Evolutionary conservation across 2,113 vertebrate genomes (phyloP).

Genomic region (Regulus satrapa): DNA sequence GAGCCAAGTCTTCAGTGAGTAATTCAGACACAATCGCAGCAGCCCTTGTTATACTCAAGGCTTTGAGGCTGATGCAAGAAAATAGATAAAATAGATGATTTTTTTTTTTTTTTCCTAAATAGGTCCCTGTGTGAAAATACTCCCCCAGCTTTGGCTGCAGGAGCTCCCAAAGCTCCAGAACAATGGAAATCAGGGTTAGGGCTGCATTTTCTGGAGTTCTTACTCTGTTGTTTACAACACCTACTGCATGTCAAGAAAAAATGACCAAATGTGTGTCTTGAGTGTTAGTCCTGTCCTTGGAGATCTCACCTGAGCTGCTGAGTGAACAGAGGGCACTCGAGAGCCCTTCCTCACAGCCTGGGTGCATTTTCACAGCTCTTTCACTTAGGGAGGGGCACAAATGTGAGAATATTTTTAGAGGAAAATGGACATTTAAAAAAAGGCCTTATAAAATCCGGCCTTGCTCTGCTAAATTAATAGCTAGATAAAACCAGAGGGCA

Average conservation of each 20-base stretch:
- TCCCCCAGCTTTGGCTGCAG: not conserved
- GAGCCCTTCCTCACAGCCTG: not conserved
- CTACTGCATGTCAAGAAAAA: not conserved
- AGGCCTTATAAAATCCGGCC: too few relatives aligned
- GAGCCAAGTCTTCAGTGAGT: too few relatives aligned
- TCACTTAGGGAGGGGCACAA: not conserved
- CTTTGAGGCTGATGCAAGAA: not conserved
- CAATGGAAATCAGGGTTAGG: not conserved
- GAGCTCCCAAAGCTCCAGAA: not conserved
- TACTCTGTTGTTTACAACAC: not conserved
- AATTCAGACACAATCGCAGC: accelerated
- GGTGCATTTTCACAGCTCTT: not conserved
- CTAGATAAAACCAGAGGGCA: not conserved
- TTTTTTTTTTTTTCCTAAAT: too few relatives aligned
- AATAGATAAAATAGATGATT: too few relatives aligned
- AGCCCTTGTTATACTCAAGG: not conserved
- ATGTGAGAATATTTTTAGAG: too few relatives aligned
- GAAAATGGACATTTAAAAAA: too few relatives aligned
- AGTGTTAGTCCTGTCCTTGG: not conserved
- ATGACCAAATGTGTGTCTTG: not conserved
- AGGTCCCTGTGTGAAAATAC: not conserved
- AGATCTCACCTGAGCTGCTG: not conserved
- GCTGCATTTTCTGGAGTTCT: not conserved
- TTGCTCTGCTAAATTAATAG: too few relatives aligned
- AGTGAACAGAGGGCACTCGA: not conserved